A percentile compares a stretch with the other conserved stretches of the same genome.
Conservation (phyloP, 2,888 invertebrate genomes). For the Agonopterix arenella region DNA sequence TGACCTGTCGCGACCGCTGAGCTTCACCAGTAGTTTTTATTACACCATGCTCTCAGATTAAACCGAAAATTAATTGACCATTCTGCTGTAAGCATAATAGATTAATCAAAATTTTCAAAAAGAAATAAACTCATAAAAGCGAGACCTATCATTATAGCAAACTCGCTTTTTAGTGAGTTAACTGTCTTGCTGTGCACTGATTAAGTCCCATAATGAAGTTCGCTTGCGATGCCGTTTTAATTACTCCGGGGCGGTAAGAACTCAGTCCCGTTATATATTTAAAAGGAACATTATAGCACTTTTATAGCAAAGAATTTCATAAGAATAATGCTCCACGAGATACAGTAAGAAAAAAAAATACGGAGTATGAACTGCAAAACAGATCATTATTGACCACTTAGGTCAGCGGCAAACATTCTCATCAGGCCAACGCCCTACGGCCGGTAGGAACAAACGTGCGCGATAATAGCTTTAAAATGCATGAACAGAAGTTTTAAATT, state of each 20-base stretch:
- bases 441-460: slow-evolving; percentile 26
- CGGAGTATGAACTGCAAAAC: slow-evolving; percentile 52
- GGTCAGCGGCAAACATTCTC: slow-evolving; percentile 72
- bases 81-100: too few species aligned
- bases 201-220: slow-evolving; percentile 61
- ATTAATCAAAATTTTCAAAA: too few species aligned
- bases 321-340: slow-evolving; percentile 24
- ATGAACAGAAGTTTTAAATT: slow-evolving; percentile 33
- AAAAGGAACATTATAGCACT: slow-evolving; percentile 1
- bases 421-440: slow-evolving; percentile 68
- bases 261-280: too few species aligned
- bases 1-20: too few species aligned
- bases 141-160: slow-evolving; percentile 33
- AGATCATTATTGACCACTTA: slow-evolving; percentile 73
- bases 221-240: slow-evolving; percentile 59
- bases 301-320: slow-evolving; percentile 2
- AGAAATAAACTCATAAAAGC: slow-evolving; percentile 30
- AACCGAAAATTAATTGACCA: too few species aligned
- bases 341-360: slow-evolving; percentile 49
- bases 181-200: slow-evolving; percentile 62
- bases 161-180: slow-evolving; percentile 48
- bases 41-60: too few species aligned
- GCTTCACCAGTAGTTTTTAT: too few species aligned
- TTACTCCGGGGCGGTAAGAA: slow-evolving; percentile 35
- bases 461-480: slow-evolving; percentile 34